Base-by-base conservation (phyloP, 2,888 invertebrate species). In the Blera fallax region DNA sequence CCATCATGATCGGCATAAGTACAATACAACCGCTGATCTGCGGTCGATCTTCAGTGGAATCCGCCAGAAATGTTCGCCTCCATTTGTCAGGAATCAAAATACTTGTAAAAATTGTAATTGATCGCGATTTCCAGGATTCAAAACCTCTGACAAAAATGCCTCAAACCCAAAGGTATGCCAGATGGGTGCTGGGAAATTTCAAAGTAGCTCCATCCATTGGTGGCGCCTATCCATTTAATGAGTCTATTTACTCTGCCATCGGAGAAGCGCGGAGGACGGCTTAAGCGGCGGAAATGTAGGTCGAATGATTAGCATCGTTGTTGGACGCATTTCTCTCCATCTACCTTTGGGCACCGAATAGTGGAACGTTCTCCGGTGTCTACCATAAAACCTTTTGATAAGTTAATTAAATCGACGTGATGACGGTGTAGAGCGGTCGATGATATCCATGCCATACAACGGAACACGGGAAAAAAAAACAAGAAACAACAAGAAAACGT, bases 341-440 rank as follows among this genome's bases (percentile, higher is more conserved):
- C 10, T 16, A n/a, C 24, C n/a, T 40, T 11, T n/a, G n/a, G 37
- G 21, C 2, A 27, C 45, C 8, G 45, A 65, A 69, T 65, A 43
- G 24, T 52, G 10, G 43, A 76, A 69, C 37, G 24, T 70, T 52
- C 40, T 24, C 29, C 48, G 18, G 43, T 58, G 64, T 43, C 56
- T 43, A 40, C 32, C 40, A 58, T 89, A 89, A 90, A 89, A 89
- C 89, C 88, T 89, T 90, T 89, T 90, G 90, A 90, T 90, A 90
- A 90, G 90, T 90, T 90, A 90, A 90, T 90, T 90, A 90, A 90
- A 90, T 90, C 85, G 76, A 64, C 67, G 50, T 60, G 81, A 81
- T 72, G 85, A 81, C 72, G 72, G 58, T 43, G 29, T 3, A 24
- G 69, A 29, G 52, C 32, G 34, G 27, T 32, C 43, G 43, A 24